Conservation (phyloP, 2,797 vertebrate species). For the Antennarius maculatus region DNA sequence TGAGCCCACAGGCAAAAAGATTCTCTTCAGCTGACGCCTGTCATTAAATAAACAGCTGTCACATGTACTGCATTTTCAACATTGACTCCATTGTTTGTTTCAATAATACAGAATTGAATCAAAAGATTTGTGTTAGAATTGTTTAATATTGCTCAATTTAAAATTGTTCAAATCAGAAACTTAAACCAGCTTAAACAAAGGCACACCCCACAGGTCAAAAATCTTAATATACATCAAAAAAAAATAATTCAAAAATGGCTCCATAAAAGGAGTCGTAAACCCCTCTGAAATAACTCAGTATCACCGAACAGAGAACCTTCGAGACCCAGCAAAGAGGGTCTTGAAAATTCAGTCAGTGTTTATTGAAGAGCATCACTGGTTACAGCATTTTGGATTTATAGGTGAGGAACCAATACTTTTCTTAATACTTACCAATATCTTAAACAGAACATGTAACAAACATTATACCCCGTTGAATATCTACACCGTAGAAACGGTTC, state of each 20-base stretch:
- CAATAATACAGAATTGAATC: not conserved
- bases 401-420: slow-evolving; percentile 10
- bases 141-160: slow-evolving; percentile 55
- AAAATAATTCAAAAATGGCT: slow-evolving; percentile 10
- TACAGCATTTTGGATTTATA: slow-evolving; percentile 71
- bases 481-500: not conserved
- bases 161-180: slow-evolving; percentile 46
- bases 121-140: slow-evolving; percentile 11
- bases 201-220: slow-evolving; percentile 50
- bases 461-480: not conserved
- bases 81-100: not conserved
- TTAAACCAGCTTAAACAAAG: slow-evolving; percentile 39
- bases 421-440: slow-evolving; percentile 15
- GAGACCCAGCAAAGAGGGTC: slow-evolving; percentile 7
- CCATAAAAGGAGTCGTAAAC: slow-evolving; percentile 4
- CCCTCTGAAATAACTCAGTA: slow-evolving; percentile 30
- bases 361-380: slow-evolving; percentile 14
- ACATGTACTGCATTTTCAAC: not conserved
- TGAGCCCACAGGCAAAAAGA: too few species aligned
- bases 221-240: slow-evolving; percentile 43
- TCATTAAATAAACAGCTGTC: not conserved
- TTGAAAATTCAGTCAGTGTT: slow-evolving; percentile 24
- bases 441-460: not conserved
- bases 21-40: too few species aligned
- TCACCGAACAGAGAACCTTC: not conserved